These are phyloP conservation scores for Periparus ater DNA, from an alignment of 2,797 vertebrate species.

Conservation along the genomic window DNA sequence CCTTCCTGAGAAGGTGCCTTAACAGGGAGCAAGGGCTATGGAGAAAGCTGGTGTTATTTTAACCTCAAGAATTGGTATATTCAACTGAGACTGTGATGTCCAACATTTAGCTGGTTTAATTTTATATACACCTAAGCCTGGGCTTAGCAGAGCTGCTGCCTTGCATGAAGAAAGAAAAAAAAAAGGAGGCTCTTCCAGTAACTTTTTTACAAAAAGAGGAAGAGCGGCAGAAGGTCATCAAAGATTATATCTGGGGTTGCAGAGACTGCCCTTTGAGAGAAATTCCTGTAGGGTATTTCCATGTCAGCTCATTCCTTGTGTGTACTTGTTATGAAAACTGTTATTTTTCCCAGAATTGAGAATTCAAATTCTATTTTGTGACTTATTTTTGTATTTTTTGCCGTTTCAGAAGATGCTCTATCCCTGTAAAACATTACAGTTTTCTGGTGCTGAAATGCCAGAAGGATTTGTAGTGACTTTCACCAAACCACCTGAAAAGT, in stretches of 20 bases:
- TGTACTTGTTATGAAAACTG: fast-evolving
- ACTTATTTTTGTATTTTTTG: neutral
- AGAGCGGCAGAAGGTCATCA: neutral
- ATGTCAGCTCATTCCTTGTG: neutral
- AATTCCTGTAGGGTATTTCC: neutral
- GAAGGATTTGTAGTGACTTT: slow-evolving; percentile 27
- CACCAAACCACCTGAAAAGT: slow-evolving; percentile 53
- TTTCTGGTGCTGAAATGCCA: neutral
- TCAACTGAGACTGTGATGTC: neutral
- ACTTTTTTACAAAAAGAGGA: neutral
- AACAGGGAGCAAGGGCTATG: neutral
- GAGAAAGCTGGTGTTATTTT: neutral
- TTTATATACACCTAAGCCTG: neutral
- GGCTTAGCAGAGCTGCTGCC: neutral
- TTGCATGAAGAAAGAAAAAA: neutral
- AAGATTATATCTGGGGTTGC: neutral
- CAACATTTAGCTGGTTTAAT: neutral
- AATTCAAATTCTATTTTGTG: neutral
- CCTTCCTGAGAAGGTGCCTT: neutral
- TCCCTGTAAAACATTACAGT: neutral
- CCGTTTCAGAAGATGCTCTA: neutral
- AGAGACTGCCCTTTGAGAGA: neutral
- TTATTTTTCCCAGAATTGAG: neutral
- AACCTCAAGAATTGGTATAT: neutral
- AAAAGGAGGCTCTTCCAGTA: fast-evolving